Evolutionary conservation across 2,888 invertebrate species (phyloP), one percentile per base, ranked within the genome.

Genomic region (Thalpophila matura): DNA sequence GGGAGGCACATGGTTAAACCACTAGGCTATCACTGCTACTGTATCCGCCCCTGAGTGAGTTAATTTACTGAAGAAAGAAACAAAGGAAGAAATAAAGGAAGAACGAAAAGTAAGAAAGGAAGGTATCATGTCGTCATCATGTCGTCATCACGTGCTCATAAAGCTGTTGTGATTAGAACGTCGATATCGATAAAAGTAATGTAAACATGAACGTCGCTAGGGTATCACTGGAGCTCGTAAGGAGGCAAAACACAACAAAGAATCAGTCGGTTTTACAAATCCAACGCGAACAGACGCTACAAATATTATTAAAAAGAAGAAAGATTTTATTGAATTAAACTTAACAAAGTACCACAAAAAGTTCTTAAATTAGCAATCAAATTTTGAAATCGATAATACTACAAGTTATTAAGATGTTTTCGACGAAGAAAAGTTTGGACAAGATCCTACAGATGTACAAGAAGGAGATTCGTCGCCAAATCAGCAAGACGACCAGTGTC

Each of bases 401-500:
- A 35, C 14, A 51, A 74, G 33, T 63, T 51, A 45, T 33, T 49
- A 91, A 85, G 68, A 95, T 95, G 95, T 93, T 91, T 82, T 88
- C 91, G 10, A 87, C 94, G 42, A 91, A 87, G 86, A 92, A 89
- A 79, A 90, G 91, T 79, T 83, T 92, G 78, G 93, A 93, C 49
- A 91, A 83, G 80, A 80, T 94, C 59, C 77, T 93, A 54, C 91
- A 92, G 77, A 83, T 89, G 47, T 94, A 93, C 83, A 92, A 89
- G 81, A 91, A 92, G 79, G 95, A 95, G 79, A 82, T 95, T 53
- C 91, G 93, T 79, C 89, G 95, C 67, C 92, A 94, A 65, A 96
- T 96, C 74, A 96, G 96, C 88, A 96, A 96, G 88, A 96, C 96
- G 0, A 95, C 95, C 16, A 96, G 95, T 83, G 95, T 95, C 45